Conservation (phyloP, 2,113 vertebrate species). For the Saiga tatarica region DNA sequence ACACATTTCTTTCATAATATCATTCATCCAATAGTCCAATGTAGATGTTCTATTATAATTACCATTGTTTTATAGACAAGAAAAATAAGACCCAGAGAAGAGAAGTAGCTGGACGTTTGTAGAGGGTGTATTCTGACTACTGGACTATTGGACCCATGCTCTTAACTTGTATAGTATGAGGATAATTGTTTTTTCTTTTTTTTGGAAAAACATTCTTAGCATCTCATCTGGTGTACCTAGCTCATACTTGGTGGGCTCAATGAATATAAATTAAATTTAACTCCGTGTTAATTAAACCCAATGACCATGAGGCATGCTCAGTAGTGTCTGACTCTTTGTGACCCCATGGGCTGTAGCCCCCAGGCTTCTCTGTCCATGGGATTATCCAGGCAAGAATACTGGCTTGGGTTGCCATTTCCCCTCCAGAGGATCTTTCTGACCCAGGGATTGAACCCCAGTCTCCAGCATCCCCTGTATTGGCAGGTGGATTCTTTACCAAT, state of each 20-base stretch:
- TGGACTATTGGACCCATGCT: not conserved
- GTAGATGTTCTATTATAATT: not conserved
- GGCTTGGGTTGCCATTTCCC: fast-evolving
- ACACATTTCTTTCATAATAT: not conserved
- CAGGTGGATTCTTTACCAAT: not conserved
- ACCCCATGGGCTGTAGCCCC: not conserved
- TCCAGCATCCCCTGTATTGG: not conserved
- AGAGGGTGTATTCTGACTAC: not conserved
- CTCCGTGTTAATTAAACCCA: not conserved
- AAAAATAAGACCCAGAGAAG: not conserved
- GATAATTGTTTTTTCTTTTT: not conserved
- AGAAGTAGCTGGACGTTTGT: not conserved
- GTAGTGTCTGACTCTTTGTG: not conserved
- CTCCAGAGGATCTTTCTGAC: not conserved
- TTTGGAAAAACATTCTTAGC: not conserved
- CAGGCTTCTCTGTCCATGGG: not conserved
- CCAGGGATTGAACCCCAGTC: fast-evolving
- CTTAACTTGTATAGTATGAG: not conserved
- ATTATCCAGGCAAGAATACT: not conserved
- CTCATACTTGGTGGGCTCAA: not conserved
- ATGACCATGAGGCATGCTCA: fast-evolving
- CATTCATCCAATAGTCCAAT: not conserved
- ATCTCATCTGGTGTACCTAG: not conserved
- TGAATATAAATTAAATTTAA: not conserved
- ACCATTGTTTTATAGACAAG: not conserved